These are phyloP conservation scores for Laterallus jamaicensis DNA, from an alignment of 2,113 vertebrate species.

Conservation along the genomic window DNA sequence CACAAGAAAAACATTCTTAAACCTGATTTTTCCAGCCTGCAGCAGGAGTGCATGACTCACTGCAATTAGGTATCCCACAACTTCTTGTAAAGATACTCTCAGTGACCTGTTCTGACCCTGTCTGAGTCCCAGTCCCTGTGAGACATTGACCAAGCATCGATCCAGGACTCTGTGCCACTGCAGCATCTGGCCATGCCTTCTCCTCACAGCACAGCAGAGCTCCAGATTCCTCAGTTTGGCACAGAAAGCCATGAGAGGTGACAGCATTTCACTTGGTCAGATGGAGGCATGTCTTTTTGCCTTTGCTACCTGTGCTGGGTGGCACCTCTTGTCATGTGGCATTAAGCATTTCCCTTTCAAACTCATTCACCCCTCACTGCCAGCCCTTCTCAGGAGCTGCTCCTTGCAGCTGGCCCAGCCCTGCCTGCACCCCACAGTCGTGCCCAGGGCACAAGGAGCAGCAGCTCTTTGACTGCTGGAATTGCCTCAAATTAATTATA, in stretches of 20 bases:
- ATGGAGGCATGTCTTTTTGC: background rate
- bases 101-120: background rate
- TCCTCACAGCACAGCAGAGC: background rate
- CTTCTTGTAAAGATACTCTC: background rate
- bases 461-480: background rate
- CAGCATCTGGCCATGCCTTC: background rate
- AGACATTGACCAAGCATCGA: background rate
- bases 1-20: background rate
- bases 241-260: background rate
- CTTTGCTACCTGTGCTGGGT: background rate
- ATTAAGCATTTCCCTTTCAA: background rate
- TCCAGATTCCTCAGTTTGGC: background rate
- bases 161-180: background rate
- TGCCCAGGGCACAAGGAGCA: background rate
- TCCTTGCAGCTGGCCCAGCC: background rate
- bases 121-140: background rate
- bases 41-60: background rate
- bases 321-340: background rate
- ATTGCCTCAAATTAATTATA: background rate
- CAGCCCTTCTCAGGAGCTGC: background rate
- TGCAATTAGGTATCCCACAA: background rate
- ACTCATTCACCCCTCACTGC: background rate
- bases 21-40: background rate
- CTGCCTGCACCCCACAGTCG: accelerated
- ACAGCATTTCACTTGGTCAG: background rate